Conservation (phyloP, 1,140 invertebrate genomes). For the Hesperophylax magnus region DNA sequence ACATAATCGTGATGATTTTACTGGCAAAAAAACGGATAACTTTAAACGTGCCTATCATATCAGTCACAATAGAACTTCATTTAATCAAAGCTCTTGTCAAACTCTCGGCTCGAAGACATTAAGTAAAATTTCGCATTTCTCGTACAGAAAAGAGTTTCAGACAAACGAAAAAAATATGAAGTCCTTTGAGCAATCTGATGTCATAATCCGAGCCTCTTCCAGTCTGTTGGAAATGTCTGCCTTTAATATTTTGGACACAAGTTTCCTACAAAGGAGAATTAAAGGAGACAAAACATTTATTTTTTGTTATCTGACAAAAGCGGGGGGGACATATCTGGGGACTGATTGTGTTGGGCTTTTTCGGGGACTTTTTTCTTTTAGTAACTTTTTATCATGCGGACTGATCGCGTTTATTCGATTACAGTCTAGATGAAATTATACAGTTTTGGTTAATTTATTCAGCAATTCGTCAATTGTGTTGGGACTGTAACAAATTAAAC, state of each 20-base stretch:
- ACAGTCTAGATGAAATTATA: no score
- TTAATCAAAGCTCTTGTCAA: background rate
- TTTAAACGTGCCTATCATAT: no score
- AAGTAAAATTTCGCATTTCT: background rate
- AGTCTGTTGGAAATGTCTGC: constrained; percentile 48
- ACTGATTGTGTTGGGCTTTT: background rate
- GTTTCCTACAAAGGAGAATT: constrained; percentile 52
- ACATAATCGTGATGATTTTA: no score
- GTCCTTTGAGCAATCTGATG: constrained; percentile 31
- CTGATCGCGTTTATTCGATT: no score
- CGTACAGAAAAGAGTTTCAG: constrained; percentile 31
- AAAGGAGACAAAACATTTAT: constrained; percentile 52
- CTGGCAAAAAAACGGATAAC: no score
- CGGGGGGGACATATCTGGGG: background rate
- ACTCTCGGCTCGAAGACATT: background rate
- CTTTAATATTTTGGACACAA: constrained; percentile 52
- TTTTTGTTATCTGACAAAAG: constrained; percentile 31
- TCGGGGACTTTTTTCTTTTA: no score
- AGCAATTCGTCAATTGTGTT: no score
- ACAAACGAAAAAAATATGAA: constrained; percentile 32
- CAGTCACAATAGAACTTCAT: no score
- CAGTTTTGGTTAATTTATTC: no score
- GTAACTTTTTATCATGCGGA: no score
- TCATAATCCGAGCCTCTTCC: constrained; percentile 22
- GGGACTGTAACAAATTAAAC: no score